phyloP scores from a whole-genome alignment of 2,797 vertebrate genomes.

The Heteromormyrus szaboi region DNA sequence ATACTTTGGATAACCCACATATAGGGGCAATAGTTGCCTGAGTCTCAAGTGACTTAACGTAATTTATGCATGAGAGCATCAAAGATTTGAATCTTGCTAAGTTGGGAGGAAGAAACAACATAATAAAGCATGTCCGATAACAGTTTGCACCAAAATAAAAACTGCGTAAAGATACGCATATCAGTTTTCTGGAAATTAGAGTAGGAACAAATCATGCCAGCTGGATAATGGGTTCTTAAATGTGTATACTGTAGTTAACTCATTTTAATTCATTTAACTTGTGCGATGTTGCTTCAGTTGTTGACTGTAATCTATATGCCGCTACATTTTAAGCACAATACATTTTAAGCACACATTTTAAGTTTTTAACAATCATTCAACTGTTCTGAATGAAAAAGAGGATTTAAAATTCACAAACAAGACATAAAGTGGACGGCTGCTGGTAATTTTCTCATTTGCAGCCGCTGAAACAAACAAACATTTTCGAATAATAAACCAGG shows the following conservation, averaged over 20 bases:
- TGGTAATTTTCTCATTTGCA: not conserved
- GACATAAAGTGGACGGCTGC: not conserved
- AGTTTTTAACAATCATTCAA: not conserved
- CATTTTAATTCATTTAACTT: not conserved
- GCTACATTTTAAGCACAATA: not conserved
- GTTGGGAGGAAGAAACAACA: not conserved
- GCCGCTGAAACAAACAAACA: not conserved
- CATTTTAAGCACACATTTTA: not conserved
- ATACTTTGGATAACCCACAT: not conserved
- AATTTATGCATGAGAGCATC: not conserved
- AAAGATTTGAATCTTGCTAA: not conserved
- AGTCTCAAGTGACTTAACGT: not conserved
- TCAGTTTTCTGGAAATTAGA: not conserved
- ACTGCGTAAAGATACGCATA: not conserved
- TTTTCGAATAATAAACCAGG: not conserved
- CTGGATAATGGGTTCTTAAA: not conserved
- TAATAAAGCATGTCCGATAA: not conserved
- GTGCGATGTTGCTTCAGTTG: not conserved
- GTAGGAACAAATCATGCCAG: not conserved
- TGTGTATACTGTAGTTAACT: not conserved
- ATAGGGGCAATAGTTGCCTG: not conserved
- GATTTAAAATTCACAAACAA: not conserved
- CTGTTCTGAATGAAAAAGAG: not conserved
- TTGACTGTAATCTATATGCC: not conserved
- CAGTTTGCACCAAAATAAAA: not conserved